Base-by-base conservation (phyloP, 2,113 vertebrate species). In the Helogale parvula region DNA sequence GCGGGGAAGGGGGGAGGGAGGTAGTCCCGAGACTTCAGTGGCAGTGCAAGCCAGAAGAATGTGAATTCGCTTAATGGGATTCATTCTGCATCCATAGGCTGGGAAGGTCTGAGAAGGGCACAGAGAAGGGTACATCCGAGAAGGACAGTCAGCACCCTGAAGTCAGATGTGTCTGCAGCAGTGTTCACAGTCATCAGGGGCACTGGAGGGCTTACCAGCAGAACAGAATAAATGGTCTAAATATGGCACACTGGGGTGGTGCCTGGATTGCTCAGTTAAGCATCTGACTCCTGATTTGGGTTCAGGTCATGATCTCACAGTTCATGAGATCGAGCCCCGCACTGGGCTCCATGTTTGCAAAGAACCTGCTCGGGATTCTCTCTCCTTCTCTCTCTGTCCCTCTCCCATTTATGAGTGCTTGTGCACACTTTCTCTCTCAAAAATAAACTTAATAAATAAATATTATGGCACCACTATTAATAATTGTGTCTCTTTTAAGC, bases 401-500 rank as follows among this genome's bases (percentile, higher is more conserved):
- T 60, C 57, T 23, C 21, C 21, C 21, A 60, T 7, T 23, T 60
- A 23, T 23, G 57, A 23, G 21, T 60, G 57, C 21, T 60, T 6
- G 8, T 60, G 57, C 7, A 17, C 57, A 60, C 57, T 54, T 54
- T 60, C 57, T 60, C 57, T 60, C 57, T 23, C 57, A 3, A 60
- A 23, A 60, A 23, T 60, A 60, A 60, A 23, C 57, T 23, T 23
- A 23, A 60, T 60, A 60, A 60, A 23, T 60, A 25, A 60, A 60
- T 80, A 74, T 68, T 54, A 47, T 60, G 41, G n/a, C 54, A 93
- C 17, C 81, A 31, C 47, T 83, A 76, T 90, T 79, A 90, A 63
- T 29, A 90, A 96, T 31, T 21, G 11, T 80, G 41, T 88, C n/a
- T 91, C 52, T 94, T 74, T 50, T 35, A 90, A 97, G 65, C 69